Base-by-base conservation (phyloP, 1,140 invertebrate genomes). In the Gonioctena quinquepunctata region DNA sequence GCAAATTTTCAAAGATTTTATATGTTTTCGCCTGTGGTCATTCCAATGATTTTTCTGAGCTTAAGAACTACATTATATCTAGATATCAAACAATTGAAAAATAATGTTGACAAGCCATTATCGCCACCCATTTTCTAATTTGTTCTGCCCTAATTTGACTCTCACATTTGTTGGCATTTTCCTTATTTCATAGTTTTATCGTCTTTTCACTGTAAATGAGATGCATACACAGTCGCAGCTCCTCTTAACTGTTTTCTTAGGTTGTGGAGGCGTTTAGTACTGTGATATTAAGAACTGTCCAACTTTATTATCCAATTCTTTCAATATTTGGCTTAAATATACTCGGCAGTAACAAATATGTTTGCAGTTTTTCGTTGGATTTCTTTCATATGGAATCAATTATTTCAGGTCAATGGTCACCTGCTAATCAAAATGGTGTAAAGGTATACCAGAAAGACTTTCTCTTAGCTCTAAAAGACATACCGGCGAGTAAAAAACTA, bases 361-460 rank as follows among this genome's bases (percentile, higher is more conserved):
- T 48, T 11, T 64, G 28, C 27, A 48, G 13, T 61, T 27, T 26
- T 16, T 25, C 25, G 8, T 60, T 60, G 7, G 22, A n/a, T 11
- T 60, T 56, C n/a, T 21, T 11, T 13, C 8, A 11, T 16, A 56
- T 56, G 7, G n/a, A 56, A 11, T 42, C 26, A 61, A 61, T 25
- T 70, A 13, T 60, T 69, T 77, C 26, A 82, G 93, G 92, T 78
- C 94, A 96, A 84, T 96, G 94, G 94, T 93, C 92, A 71, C 95
- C 94, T 6, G 78, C 89, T 16, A 95, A 96, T 83, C 89, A 86
- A 11, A 87, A 87, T 74, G 94, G 94, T 0, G 94, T 92, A 80
- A 96, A 93, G 80, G 87, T 89, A 27, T 97, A 96, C 82, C 90
- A 93, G 68, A 85, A 92, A 64, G 90, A 94, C 4, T 92, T 96